phyloP scores from a whole-genome alignment of 2,888 invertebrate species.

The Allophyes oxyacanthae region DNA sequence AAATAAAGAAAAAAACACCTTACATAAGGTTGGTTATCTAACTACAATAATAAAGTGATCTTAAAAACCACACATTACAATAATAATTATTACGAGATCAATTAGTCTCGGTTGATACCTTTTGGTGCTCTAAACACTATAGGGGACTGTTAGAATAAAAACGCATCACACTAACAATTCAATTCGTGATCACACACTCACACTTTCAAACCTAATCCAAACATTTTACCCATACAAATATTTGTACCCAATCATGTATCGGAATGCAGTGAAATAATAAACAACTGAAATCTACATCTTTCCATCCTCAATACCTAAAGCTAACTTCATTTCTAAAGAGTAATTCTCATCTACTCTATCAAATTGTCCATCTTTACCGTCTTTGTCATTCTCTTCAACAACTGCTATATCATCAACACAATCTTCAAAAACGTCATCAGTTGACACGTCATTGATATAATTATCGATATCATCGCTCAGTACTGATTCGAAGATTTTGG shows the following conservation, averaged over 20 bases:
- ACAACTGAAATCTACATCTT: conserved; percentile 25
- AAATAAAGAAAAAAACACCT: conserved; percentile 2
- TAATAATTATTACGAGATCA: too few relatives aligned
- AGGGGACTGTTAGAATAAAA: too few relatives aligned
- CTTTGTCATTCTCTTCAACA: conserved; percentile 34
- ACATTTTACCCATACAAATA: neutral
- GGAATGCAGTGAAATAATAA: neutral
- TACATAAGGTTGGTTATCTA: neutral
- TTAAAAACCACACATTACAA: neutral
- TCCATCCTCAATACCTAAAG: conserved; percentile 69
- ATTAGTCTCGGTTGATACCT: too few relatives aligned
- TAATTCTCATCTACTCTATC: conserved; percentile 73
- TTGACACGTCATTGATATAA: conserved; percentile 36
- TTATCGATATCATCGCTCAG: conserved; percentile 36
- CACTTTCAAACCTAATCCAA: too few relatives aligned
- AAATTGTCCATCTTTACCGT: conserved; percentile 48
- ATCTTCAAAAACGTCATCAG: conserved; percentile 77
- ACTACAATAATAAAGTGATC: conserved; percentile 5
- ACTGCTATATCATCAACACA: conserved; percentile 67
- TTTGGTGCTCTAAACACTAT: too few relatives aligned
- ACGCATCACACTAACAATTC: too few relatives aligned
- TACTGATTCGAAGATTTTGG: conserved; percentile 27
- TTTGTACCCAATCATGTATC: neutral
- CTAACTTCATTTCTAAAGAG: conserved; percentile 83
- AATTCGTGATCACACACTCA: neutral